Base-by-base conservation (phyloP, 2,888 invertebrate species). In the Parnassius glacialis region DNA sequence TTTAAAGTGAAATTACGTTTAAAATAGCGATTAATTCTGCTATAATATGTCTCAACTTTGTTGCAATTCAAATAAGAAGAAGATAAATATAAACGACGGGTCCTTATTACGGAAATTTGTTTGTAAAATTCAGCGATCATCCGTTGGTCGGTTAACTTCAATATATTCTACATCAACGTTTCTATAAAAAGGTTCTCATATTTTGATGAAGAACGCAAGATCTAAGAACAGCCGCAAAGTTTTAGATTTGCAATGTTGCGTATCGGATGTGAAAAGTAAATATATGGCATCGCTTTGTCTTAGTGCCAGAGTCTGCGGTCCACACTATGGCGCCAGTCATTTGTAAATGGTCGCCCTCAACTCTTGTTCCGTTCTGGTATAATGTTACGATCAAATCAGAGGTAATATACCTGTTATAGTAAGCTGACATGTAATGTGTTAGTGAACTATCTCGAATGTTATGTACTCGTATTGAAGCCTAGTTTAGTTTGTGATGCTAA, bases 1-100 rank as follows among this genome's bases (percentile, higher is more conserved):
- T 83, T 80, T 72, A 76, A 71, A 67, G 69, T 68, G 66, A 76
- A 79, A 79, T 81, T 77, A 80, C 79, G 41, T 70, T 76, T 76
- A 71, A 79, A 79, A 77, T 72, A 68, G 69, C 69, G 65, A 73
- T 77, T 75, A 76, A 77, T 76, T 69, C 65, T 68, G 69, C 68
- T 78, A 75, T 75, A 72, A 74, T 68, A 69, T 63, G 64, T 65
- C 68, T 70, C 67, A 74, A 70, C 65, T 73, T 65, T 56, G 65
- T 54, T 71, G 62, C 58, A 61, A 65, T 64, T 63, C 62, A 34
- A 34, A 7, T 34, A 34, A 16, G 1, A 1, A 34, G 7, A 7
- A 34, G 7, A 34, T 34, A 34, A 34, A 34, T 34, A 34, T 34
- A 34, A 34, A 5, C 34, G 1, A 34, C 0, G 25, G 25, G 0